Evolutionary conservation across 1,140 invertebrate genomes (phyloP), one percentile per base, ranked within the genome.

Genomic region (Drosophila oshimai): DNA sequence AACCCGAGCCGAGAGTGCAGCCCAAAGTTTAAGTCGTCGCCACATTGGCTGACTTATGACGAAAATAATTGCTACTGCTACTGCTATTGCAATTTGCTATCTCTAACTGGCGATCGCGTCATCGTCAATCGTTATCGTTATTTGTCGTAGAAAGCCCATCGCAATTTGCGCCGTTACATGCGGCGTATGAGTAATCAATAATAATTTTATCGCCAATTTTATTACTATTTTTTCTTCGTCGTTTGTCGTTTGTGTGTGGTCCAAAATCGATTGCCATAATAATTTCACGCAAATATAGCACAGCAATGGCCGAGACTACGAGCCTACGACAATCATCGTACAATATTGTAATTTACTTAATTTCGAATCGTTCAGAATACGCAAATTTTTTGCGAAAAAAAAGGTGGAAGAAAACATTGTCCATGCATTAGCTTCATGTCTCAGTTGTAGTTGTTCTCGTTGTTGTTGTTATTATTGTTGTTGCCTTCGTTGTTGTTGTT

Each of bases 21-120:
- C 39, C 68, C 12, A 31, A 18, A n/a, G n/a, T n/a, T n/a, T n/a
- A 22, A 46, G 49, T 72, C 54, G 64, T 60, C 70, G 83, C 83
- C 81, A 87, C 76, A 81, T 87, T 87, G 83, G 81, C 81, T 87
- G 81, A 87, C 81, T 87, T 87, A 87, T 87, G 81, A 88, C 73
- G 81, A 88, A 87, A 87, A 87, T 87, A 87, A 87, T 87, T 87
- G 83, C 73, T 65, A 73, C n/a, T n/a, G 72, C 62, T 81, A 76
- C 81, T 53, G 74, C 71, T 72, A 72, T 72, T n/a, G n/a, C n/a
- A n/a, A n/a, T n/a, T 81, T 53, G 74, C 71, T 72, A 72, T 72
- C 68, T 50, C 17, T 33, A 64, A 68, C 81, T 75, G 61, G 83
- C 83, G 73, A 87, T 88, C 81, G 81, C 81, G 81, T 86, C 81